phyloP scores from a whole-genome alignment of 1,140 invertebrate species.

The Thaumatotibia leucotreta region DNA sequence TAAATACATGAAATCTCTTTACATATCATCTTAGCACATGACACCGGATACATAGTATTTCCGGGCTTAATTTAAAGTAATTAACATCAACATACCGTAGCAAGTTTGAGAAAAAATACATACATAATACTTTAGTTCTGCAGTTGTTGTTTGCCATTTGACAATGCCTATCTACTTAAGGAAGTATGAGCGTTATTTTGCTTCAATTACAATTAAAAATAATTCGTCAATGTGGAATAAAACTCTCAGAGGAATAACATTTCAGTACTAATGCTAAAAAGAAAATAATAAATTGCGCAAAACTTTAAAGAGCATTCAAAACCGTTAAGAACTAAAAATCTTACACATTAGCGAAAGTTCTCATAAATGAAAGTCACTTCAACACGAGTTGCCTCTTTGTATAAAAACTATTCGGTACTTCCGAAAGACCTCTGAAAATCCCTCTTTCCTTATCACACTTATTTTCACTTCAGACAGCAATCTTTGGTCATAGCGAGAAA shows the following conservation, averaged over 20 bases:
- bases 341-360: background rate
- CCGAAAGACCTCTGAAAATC: conserved; percentile 44
- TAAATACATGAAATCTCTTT: no score
- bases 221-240: background rate
- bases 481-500: conserved; percentile 61
- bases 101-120: no score
- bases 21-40: no score
- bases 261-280: background rate
- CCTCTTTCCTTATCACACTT: conserved; percentile 39
- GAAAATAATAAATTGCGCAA: background rate
- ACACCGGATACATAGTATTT: no score
- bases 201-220: no score
- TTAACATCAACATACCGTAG: no score
- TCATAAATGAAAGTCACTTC: conserved; percentile 13
- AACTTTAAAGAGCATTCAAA: background rate
- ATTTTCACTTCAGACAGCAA: conserved; percentile 61
- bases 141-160: no score
- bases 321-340: conserved; percentile 10
- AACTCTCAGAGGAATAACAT: background rate
- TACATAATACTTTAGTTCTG: no score
- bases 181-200: no score
- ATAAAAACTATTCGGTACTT: conserved; percentile 37
- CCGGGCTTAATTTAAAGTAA: no score
- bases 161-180: no score
- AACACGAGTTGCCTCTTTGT: background rate